These are phyloP conservation scores for Epinotia demarniana DNA, from an alignment of 2,888 invertebrate genomes.

Conservation along the genomic window DNA sequence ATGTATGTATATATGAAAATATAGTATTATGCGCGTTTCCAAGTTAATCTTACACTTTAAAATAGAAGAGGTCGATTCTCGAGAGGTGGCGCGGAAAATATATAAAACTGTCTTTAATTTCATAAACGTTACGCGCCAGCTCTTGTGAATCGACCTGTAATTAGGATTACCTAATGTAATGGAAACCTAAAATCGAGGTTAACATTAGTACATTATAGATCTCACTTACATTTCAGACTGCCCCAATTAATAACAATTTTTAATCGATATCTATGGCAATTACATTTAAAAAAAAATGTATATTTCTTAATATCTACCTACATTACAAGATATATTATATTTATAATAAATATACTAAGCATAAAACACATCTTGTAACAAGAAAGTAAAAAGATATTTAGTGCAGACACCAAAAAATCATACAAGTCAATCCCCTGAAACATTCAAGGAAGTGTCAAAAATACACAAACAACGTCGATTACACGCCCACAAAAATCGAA, in stretches of 20 bases:
- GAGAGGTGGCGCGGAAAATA: too few species aligned
- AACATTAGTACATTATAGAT: background rate
- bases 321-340: background rate
- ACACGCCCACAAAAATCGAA: slow-evolving; percentile 47
- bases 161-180: background rate
- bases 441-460: slow-evolving; percentile 23
- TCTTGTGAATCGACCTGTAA: too few species aligned
- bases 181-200: background rate
- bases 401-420: background rate
- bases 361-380: background rate
- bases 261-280: background rate
- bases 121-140: too few species aligned
- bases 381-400: background rate
- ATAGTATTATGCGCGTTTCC: too few species aligned
- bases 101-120: too few species aligned
- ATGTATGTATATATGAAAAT: too few species aligned
- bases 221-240: background rate
- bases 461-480: slow-evolving; percentile 25
- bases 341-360: background rate
- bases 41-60: too few species aligned
- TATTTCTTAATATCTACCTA: too few species aligned
- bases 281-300: too few species aligned
- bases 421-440: background rate
- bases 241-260: background rate
- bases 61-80: too few species aligned